Conservation (phyloP, 2,113 vertebrate species). For the Sturnira hondurensis region DNA sequence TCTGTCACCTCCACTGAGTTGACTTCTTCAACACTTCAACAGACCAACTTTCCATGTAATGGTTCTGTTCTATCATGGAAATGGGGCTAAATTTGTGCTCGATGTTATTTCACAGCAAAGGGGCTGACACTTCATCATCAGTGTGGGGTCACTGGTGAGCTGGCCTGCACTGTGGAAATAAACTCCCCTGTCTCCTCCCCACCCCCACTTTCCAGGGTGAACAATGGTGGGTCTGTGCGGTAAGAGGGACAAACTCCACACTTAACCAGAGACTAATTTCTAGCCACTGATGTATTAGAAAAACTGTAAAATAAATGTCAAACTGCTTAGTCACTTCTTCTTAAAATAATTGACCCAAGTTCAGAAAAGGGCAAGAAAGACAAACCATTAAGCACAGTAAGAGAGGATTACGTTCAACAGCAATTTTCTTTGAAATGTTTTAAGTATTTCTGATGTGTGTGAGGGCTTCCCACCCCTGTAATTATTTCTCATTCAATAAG, state of each 20-base stretch:
- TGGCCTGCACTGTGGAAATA: conserved; percentile 52
- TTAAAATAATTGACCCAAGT: conserved; percentile 65
- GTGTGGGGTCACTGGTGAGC: conserved; percentile 51
- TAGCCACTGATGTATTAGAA: conserved; percentile 58
- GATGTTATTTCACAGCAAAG: conserved; percentile 22
- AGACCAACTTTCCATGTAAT: conserved; percentile 11
- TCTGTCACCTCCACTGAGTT: background rate
- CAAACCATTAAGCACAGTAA: conserved; percentile 35
- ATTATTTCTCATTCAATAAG: background rate
- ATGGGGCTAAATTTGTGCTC: conserved; percentile 31
- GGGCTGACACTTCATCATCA: background rate
- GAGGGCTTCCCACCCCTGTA: background rate
- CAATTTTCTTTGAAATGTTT: conserved; percentile 34
- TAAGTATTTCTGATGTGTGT: background rate
- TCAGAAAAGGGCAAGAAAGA: conserved; percentile 50
- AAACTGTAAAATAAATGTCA: conserved; percentile 74
- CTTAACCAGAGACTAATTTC: conserved; percentile 73
- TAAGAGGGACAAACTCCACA: conserved; percentile 65
- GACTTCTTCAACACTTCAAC: background rate
- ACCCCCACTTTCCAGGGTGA: conserved; percentile 62
- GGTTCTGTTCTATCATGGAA: conserved; percentile 29
- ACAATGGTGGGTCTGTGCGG: conserved; percentile 76
- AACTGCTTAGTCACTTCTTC: conserved; percentile 68
- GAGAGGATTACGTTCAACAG: conserved; percentile 17
- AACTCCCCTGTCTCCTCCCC: conserved; percentile 10